Evolutionary conservation across 1,140 invertebrate species (phyloP).

Genomic region (Manduca sexta): DNA sequence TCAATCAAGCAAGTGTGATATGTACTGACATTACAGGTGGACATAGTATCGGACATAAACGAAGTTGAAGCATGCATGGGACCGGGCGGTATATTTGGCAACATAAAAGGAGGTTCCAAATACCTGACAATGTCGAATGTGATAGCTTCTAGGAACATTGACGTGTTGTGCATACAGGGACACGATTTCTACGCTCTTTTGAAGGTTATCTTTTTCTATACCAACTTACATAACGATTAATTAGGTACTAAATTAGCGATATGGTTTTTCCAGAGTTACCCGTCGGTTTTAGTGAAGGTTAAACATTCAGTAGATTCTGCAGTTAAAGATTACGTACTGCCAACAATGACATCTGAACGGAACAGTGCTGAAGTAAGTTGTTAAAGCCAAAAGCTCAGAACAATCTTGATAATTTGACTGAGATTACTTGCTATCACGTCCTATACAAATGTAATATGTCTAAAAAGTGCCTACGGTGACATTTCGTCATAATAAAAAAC

Average conservation of each 20-base stretch:
- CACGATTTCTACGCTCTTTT: slow-evolving; percentile 51
- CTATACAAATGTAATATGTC: no score
- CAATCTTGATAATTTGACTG: no score
- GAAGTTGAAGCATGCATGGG: slow-evolving; percentile 66
- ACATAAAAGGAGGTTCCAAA: slow-evolving; percentile 46
- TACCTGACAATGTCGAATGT: slow-evolving; percentile 55
- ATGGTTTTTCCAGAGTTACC: slow-evolving; percentile 44
- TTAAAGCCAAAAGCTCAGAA: no score
- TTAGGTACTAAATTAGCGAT: neutral
- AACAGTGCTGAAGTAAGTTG: slow-evolving; percentile 38
- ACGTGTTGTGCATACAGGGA: slow-evolving; percentile 51
- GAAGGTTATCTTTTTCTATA: slow-evolving; percentile 28
- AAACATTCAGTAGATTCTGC: slow-evolving; percentile 45
- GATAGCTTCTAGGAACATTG: slow-evolving; percentile 55
- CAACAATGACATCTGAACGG: slow-evolving; percentile 38
- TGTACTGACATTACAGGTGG: slow-evolving; percentile 48
- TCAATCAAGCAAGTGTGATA: neutral
- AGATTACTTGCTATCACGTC: no score
- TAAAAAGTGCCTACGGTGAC: no score
- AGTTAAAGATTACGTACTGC: slow-evolving; percentile 55
- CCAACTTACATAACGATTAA: neutral
- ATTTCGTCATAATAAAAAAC: no score
- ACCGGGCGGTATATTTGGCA: slow-evolving; percentile 62
- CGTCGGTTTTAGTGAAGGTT: slow-evolving; percentile 56
- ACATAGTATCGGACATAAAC: slow-evolving; percentile 51